Evolutionary conservation across 2,113 vertebrate species (phyloP).

Genomic region (Aix galericulata): DNA sequence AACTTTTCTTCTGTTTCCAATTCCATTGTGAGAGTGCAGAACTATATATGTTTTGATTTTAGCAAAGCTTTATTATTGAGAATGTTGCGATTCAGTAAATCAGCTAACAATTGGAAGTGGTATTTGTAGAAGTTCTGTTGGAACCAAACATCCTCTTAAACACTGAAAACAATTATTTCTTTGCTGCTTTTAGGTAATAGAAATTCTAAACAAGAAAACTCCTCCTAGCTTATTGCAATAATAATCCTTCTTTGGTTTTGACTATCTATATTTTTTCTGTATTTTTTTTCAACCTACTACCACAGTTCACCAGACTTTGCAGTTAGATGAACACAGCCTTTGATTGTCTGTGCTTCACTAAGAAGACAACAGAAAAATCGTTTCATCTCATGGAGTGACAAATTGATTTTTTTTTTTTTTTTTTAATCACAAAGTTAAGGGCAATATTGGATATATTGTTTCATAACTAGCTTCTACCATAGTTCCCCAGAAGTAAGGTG

Average conservation of each 20-base stretch:
- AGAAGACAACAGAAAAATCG: not conserved
- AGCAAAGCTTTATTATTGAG: not conserved
- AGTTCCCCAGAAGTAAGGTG: not conserved
- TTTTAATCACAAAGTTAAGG: not conserved
- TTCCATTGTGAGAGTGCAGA: not conserved
- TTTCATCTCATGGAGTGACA: conserved; percentile 34
- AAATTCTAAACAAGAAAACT: not conserved
- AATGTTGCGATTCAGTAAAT: not conserved
- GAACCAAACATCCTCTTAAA: not conserved
- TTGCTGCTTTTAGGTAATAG: not conserved
- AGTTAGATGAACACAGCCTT: conserved; percentile 13
- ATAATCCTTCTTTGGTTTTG: not conserved
- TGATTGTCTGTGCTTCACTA: not conserved
- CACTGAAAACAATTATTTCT: not conserved
- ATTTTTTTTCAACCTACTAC: not conserved
- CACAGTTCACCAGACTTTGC: not conserved
- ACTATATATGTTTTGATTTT: not conserved
- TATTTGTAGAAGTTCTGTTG: not conserved
- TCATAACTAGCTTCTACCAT: not conserved
- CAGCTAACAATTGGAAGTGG: not conserved
- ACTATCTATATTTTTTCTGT: not conserved
- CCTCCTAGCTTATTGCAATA: not conserved
- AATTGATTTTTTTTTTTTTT: conserved; percentile 15
- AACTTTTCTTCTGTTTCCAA: not conserved
- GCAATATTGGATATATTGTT: not conserved